Evolutionary conservation across 2,113 vertebrate species (phyloP), one percentile per base, ranked within the genome.

Genomic region (Urocitellus parryii): DNA sequence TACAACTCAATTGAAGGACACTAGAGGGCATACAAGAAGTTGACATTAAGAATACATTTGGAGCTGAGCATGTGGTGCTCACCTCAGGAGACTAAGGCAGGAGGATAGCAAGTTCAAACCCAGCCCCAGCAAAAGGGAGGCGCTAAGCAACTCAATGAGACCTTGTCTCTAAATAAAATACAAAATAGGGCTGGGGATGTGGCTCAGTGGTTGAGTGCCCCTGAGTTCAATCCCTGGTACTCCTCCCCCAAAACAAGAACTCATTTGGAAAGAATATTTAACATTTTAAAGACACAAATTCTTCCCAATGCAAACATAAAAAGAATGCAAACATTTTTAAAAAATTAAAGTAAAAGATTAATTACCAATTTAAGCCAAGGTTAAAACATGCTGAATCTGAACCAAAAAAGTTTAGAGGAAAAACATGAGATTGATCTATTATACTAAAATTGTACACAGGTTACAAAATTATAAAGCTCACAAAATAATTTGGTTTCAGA

Each of bases 351-450:
- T 53, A 53, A 53, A 16, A 0, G 56, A 90, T 74, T 37, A 70
- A 37, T 80, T 81, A 58, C 0, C 3, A 82, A 65, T 81, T 86
- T 77, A 61, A 80, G 9, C 14, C 5, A 93, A 56, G 27, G 8
- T 45, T 39, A 81, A 39, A 25, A 74, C 74, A 14, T 11, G 12
- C 2, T 53, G 24, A 86, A 72, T 27, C 25, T 77, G 32, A 78
- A 8, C 5, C 58, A 86, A 90, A 79, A 82, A n/a, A 5, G 1
- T 42, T 92, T 80, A 42, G 32, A 89, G 37, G 37, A 81, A 22
- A 65, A 90, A 95, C 87, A 61, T 77, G 4, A n/a, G 20, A 70
- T 90, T 61, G 4, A 79, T 94, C 84, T 90, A 24, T 10, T 90
- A 20, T 42, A 11, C 37, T 80, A 34, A 96, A 94, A 92, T 76